A percentile compares a stretch with the other conserved stretches of the same genome.
phyloP scores from a whole-genome alignment of 2,888 invertebrate genomes.

The Apotomis turbidana region DNA sequence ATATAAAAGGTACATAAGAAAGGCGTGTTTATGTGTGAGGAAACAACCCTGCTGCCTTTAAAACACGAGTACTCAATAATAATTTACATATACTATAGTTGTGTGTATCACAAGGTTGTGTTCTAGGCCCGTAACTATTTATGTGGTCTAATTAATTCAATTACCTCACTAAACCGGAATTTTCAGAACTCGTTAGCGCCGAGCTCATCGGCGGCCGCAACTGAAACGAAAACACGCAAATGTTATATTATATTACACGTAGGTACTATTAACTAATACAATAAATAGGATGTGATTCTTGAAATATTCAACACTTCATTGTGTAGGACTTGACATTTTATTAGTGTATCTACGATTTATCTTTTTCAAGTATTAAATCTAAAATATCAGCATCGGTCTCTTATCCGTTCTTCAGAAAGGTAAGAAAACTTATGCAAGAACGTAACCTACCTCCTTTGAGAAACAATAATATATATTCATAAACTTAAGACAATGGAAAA shows the following conservation, averaged over 20 bases:
- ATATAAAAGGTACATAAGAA: conserved; percentile 17
- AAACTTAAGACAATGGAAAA: too few relatives aligned
- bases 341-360: not conserved
- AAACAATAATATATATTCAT: too few relatives aligned
- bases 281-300: not conserved
- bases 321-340: not conserved
- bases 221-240: conserved; percentile 60
- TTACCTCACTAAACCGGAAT: conserved; percentile 84
- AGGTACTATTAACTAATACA: not conserved
- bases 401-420: too few relatives aligned
- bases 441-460: too few relatives aligned
- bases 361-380: not conserved
- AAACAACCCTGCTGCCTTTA: conserved; percentile 27
- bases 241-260: conserved; percentile 9
- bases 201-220: conserved; percentile 80
- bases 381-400: too few relatives aligned
- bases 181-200: conserved; percentile 80
- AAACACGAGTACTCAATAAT: conserved; percentile 18
- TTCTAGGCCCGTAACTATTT: conserved; percentile 11
- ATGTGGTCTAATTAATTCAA: conserved; percentile 17
- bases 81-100: conserved; percentile 5
- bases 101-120: conserved; percentile 15
- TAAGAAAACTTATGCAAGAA: too few relatives aligned
- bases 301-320: conserved; percentile 15
- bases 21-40: conserved; percentile 2